Conservation (phyloP, 2,113 vertebrate genomes). For the Urocolius indicus region DNA sequence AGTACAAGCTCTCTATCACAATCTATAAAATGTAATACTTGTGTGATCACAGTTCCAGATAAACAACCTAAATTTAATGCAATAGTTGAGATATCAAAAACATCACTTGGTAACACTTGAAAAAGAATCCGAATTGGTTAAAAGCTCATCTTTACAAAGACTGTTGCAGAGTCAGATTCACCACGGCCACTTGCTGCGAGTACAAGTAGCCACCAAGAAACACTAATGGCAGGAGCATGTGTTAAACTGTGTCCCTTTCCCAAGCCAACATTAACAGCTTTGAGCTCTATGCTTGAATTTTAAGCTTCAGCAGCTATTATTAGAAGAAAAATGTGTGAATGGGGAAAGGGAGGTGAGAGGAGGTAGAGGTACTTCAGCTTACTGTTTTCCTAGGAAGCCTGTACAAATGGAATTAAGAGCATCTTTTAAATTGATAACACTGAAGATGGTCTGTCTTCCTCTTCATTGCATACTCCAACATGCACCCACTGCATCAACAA, state of each 20-base stretch:
- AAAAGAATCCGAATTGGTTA: background rate
- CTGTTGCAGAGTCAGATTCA: background rate
- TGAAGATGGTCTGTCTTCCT: background rate
- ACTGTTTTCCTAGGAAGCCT: background rate
- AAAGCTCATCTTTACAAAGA: background rate
- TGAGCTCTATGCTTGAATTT: background rate
- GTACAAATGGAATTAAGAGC: background rate
- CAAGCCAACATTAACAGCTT: background rate
- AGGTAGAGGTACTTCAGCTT: background rate
- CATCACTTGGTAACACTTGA: background rate
- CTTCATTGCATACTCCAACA: background rate
- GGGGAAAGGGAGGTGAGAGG: background rate
- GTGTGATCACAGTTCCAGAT: background rate
- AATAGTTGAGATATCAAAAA: background rate
- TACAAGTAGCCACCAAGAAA: background rate
- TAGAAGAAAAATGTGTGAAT: background rate
- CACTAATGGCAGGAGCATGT: background rate
- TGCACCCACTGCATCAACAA: too few relatives aligned
- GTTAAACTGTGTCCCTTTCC: background rate
- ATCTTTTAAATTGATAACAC: background rate
- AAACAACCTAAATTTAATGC: background rate
- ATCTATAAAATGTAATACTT: slow-evolving; percentile 13
- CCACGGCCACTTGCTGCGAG: background rate
- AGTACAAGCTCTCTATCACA: background rate
- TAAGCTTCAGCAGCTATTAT: background rate